These are phyloP conservation scores for Anastrepha obliqua DNA, from an alignment of 1,140 invertebrate genomes.

Conservation along the genomic window DNA sequence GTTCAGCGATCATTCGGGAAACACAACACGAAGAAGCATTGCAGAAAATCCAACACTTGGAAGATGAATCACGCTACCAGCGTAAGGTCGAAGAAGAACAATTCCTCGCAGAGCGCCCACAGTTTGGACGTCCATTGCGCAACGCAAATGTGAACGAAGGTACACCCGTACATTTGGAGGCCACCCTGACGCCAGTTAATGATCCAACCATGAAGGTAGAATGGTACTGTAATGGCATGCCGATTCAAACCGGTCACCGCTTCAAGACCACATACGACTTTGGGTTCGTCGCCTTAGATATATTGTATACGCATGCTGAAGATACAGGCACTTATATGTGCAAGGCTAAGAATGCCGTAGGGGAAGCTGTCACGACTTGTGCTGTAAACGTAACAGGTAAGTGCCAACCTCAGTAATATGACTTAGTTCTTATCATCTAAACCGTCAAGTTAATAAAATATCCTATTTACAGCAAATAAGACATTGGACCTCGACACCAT, in stretches of 20 bases:
- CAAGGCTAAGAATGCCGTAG: constrained; percentile 92
- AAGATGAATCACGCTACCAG: constrained; percentile 88
- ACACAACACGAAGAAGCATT: constrained; percentile 96
- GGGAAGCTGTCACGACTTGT: constrained; percentile 94
- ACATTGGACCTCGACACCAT: constrained; percentile 90
- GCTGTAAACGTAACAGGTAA: constrained; percentile 88
- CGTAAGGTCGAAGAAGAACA: constrained; percentile 83
- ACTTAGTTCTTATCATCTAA: constrained; percentile 12
- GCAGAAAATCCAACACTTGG: constrained; percentile 92
- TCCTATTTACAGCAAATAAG: constrained; percentile 81
- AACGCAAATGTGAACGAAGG: constrained; percentile 91
- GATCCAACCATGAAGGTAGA: constrained; percentile 96
- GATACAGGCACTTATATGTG: constrained; percentile 97
- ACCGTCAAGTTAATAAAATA: constrained; percentile 23
- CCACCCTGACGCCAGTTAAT: constrained; percentile 94
- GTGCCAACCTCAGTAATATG: constrained; percentile 57
- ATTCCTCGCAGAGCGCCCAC: constrained; percentile 87
- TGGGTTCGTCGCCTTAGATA: constrained; percentile 95
- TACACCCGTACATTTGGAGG: constrained; percentile 95
- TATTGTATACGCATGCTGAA: constrained; percentile 96
- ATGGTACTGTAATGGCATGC: constrained; percentile 94
- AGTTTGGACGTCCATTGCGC: constrained; percentile 91
- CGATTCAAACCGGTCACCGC: constrained; percentile 90
- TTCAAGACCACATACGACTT: constrained; percentile 97
- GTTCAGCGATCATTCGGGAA: constrained; percentile 91